phyloP scores from a whole-genome alignment of 1,140 invertebrate genomes.

The Drosophila hydei region DNA sequence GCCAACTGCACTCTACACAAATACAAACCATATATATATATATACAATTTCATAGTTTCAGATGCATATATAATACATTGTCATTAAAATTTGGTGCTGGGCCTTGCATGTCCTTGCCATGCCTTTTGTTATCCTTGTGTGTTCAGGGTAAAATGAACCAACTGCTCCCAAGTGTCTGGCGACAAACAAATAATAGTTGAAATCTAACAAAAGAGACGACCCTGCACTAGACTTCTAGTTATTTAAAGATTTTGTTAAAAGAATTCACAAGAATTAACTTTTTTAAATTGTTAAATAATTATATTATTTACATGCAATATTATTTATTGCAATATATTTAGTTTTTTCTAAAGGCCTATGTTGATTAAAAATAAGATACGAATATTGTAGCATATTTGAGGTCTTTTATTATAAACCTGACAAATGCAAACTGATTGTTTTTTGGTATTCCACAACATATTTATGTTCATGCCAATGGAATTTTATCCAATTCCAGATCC shows the following conservation, averaged over 20 bases:
- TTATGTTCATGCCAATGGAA: background rate
- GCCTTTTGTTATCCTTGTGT: constrained; percentile 43
- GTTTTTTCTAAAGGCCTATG: no score
- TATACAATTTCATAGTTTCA: constrained; percentile 42
- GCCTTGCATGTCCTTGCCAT: constrained; percentile 65
- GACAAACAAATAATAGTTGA: constrained; percentile 53
- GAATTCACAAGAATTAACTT: no score
- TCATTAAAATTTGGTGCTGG: constrained; percentile 72
- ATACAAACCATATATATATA: background rate
- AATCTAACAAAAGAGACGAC: constrained; percentile 22
- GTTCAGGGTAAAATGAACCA: background rate
- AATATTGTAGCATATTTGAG: no score
- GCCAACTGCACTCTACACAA: constrained; percentile 12
- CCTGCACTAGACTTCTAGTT: constrained; percentile 47
- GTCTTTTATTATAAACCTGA: no score
- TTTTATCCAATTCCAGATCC: constrained; percentile 1
- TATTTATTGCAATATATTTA: no score
- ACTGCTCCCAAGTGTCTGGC: constrained; percentile 43
- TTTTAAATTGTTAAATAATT: no score
- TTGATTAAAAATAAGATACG: no score
- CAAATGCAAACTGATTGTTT: no score
- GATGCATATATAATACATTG: constrained; percentile 46
- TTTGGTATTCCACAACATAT: no score
- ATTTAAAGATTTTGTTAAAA: constrained; percentile 60
- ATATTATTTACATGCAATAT: no score